phyloP scores from a whole-genome alignment of 2,113 vertebrate species.

The Gila orcuttii region DNA sequence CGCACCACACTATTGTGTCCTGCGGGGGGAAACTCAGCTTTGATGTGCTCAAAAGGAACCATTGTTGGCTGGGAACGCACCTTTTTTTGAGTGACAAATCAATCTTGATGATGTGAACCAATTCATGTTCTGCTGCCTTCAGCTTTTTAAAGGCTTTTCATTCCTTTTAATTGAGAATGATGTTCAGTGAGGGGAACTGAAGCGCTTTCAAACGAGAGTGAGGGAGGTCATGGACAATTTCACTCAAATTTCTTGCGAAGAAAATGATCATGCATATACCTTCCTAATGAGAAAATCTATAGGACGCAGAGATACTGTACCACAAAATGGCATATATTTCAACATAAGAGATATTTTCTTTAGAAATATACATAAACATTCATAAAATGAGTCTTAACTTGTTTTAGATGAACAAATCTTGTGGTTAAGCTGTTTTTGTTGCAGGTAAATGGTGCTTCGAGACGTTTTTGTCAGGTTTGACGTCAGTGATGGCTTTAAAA shows the following conservation, averaged over 20 bases:
- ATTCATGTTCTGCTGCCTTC: slow-evolving; percentile 45
- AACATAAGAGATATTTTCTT: background rate
- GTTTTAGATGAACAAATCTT: background rate
- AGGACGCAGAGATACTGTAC: background rate
- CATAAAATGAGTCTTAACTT: background rate
- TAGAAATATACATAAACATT: background rate
- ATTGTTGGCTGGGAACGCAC: slow-evolving; percentile 70
- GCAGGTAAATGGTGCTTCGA: background rate
- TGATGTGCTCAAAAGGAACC: slow-evolving; percentile 74
- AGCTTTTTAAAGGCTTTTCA: slow-evolving; percentile 51
- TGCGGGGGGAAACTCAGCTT: slow-evolving; percentile 68
- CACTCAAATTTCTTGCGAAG: background rate
- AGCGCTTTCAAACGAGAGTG: slow-evolving; percentile 27
- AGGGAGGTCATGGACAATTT: slow-evolving; percentile 9
- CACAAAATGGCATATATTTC: background rate
- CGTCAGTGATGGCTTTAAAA: background rate
- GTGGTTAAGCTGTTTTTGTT: background rate
- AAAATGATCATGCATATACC: background rate
- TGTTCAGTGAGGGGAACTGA: background rate
- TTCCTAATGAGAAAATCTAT: slow-evolving; percentile 17
- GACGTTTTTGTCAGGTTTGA: background rate
- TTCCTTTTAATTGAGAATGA: slow-evolving; percentile 51
- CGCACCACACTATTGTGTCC: slow-evolving; percentile 74
- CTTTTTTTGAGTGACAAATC: slow-evolving; percentile 61
- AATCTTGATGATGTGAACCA: slow-evolving; percentile 54